Evolutionary conservation across 2,888 invertebrate genomes (phyloP).

Genomic region (Beris morrisii): DNA sequence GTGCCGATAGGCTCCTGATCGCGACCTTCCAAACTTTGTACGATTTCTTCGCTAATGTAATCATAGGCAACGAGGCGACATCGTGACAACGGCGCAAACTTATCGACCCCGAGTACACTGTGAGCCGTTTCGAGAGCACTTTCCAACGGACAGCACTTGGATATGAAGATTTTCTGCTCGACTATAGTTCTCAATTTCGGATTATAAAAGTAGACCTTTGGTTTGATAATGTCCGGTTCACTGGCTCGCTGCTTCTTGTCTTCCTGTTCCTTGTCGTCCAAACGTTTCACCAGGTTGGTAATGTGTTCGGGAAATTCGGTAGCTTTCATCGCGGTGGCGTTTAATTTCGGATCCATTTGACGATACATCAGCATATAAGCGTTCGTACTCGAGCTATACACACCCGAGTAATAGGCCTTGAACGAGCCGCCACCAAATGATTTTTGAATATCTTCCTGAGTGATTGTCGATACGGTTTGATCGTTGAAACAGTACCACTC

Average conservation of each 20-base stretch:
- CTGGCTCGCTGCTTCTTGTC: slow-evolving; percentile 61
- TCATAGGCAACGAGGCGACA: slow-evolving; percentile 75
- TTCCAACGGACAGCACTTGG: slow-evolving; percentile 62
- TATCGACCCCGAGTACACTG: slow-evolving; percentile 62
- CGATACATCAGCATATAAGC: slow-evolving; percentile 92
- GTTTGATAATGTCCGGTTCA: slow-evolving; percentile 64
- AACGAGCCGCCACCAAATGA: slow-evolving; percentile 82
- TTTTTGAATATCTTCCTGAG: slow-evolving; percentile 77
- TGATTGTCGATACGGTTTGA: slow-evolving; percentile 76
- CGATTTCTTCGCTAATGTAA: slow-evolving; percentile 64
- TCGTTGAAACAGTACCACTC: slow-evolving; percentile 90
- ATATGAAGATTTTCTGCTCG: slow-evolving; percentile 62
- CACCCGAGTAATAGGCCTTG: slow-evolving; percentile 70
- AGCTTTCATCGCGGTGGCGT: slow-evolving; percentile 64
- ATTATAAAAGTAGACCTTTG: slow-evolving; percentile 67
- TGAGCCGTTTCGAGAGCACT: slow-evolving; percentile 64
- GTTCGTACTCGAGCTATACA: slow-evolving; percentile 79
- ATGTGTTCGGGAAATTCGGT: slow-evolving; percentile 79
- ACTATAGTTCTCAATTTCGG: slow-evolving; percentile 60
- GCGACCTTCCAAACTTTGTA: slow-evolving; percentile 66
- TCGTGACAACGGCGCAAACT: slow-evolving; percentile 63
- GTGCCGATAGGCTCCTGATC: slow-evolving; percentile 58
- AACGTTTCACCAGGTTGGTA: slow-evolving; percentile 63
- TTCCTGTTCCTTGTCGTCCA: slow-evolving; percentile 68
- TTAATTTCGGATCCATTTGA: slow-evolving; percentile 67